Evolutionary conservation across 2,113 vertebrate species (phyloP), one percentile per base, ranked within the genome.

Genomic region (Dolichotis patagonum): DNA sequence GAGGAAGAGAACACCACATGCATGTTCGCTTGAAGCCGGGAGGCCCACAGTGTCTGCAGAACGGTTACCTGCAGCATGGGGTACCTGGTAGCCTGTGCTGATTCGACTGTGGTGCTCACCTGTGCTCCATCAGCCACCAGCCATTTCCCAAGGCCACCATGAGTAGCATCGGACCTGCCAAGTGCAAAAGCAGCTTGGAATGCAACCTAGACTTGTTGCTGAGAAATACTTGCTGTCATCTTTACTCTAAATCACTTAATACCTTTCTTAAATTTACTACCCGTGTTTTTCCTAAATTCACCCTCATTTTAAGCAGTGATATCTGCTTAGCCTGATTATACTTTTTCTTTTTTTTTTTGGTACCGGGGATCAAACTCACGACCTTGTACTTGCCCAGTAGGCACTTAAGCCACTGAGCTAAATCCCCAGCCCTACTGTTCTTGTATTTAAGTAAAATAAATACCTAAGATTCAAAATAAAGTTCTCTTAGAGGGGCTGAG

Each of bases 381-480:
- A n/a, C n/a, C n/a, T n/a, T n/a, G n/a, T n/a, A n/a, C n/a, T n/a
- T n/a, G n/a, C n/a, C n/a, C n/a, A n/a, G n/a, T n/a, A n/a, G n/a
- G n/a, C n/a, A n/a, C n/a, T n/a, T n/a, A n/a, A n/a, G n/a, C n/a
- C n/a, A n/a, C n/a, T n/a, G n/a, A n/a, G n/a, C n/a, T n/a, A n/a
- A n/a, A n/a, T n/a, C n/a, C n/a, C n/a, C n/a, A n/a, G n/a, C n/a
- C n/a, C n/a, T n/a, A n/a, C n/a, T n/a, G n/a, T n/a, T 88, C 43
- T 49, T 41, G 38, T 60, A 71, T 11, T 28, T 65, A 75, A 91
- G 13, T 89, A 90, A 85, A 92, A 56, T 46, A 83, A 91, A 78
- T 71, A 58, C 2, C 73, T 81, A 43, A 85, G 77, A 71, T 56
- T 89, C 84, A 85, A 92, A 88, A 56, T 83, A 86, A 82, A 77